phyloP scores from a whole-genome alignment of 1,140 invertebrate species.

The Temnothorax curvispinosus region DNA sequence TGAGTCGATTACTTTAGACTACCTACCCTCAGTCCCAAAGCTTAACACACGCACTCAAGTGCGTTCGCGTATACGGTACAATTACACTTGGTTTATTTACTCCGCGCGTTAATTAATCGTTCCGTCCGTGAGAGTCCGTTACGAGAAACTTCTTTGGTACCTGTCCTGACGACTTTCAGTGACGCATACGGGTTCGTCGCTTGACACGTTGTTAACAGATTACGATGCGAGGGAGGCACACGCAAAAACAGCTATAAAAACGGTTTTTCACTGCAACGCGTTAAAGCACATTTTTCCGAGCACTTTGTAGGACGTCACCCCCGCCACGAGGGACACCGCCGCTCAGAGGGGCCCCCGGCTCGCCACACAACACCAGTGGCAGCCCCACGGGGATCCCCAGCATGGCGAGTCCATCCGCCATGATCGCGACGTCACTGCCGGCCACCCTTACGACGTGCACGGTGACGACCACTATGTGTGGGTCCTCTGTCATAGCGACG shows the following conservation, averaged over 20 bases:
- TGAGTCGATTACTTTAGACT: constrained; percentile 61
- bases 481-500: too few species aligned
- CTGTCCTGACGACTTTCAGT: constrained; percentile 27
- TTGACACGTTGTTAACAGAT: constrained; percentile 31
- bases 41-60: not conserved
- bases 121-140: constrained; percentile 1
- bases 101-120: not conserved
- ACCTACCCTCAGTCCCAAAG: constrained; percentile 49
- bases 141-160: constrained; percentile 59
- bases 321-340: too few species aligned
- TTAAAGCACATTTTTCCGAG: too few species aligned
- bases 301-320: too few species aligned
- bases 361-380: too few species aligned
- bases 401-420: too few species aligned
- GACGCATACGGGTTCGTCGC: not conserved
- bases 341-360: too few species aligned
- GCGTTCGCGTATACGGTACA: not conserved
- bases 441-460: too few species aligned
- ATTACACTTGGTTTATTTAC: constrained; percentile 6
- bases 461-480: too few species aligned
- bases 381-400: too few species aligned
- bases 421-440: too few species aligned
- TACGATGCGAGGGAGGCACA: constrained; percentile 51
- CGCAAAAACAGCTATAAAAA: constrained; percentile 64
- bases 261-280: too few species aligned